Evolutionary conservation across 1,140 invertebrate genomes (phyloP).

Genomic region (Vanessa tameamea): DNA sequence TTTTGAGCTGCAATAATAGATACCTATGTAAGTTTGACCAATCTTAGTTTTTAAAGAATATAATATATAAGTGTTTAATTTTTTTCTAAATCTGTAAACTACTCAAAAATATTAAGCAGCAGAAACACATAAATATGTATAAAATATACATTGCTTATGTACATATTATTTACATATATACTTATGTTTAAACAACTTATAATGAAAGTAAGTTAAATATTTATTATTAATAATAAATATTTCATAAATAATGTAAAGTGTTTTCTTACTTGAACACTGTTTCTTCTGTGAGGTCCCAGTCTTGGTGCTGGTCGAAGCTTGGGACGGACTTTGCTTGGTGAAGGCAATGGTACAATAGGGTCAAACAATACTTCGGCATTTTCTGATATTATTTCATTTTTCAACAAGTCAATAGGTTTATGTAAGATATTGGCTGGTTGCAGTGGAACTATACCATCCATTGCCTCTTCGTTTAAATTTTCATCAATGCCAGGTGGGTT

Average conservation of each 20-base stretch:
- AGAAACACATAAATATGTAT: too few relatives aligned
- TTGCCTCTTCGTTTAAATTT: slow-evolving; percentile 58
- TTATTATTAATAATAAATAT: background rate
- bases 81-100: too few relatives aligned
- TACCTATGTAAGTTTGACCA: too few relatives aligned
- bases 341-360: slow-evolving; percentile 76
- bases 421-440: slow-evolving; percentile 50
- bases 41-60: too few relatives aligned
- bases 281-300: slow-evolving; percentile 67
- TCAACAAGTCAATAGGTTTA: slow-evolving; percentile 66
- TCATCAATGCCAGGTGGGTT: slow-evolving; percentile 40
- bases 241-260: background rate
- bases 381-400: slow-evolving; percentile 75
- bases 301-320: slow-evolving; percentile 77
- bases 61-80: too few relatives aligned
- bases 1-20: too few relatives aligned
- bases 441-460: slow-evolving; percentile 73
- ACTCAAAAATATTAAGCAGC: too few relatives aligned
- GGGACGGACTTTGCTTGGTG: slow-evolving; percentile 71
- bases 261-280: slow-evolving; percentile 70
- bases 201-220: too few relatives aligned
- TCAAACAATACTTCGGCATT: slow-evolving; percentile 76
- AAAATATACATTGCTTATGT: too few relatives aligned
- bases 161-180: too few relatives aligned
- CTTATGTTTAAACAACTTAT: too few relatives aligned